phyloP scores from a whole-genome alignment of 2,113 vertebrate genomes.

The Notothenia rossii region DNA sequence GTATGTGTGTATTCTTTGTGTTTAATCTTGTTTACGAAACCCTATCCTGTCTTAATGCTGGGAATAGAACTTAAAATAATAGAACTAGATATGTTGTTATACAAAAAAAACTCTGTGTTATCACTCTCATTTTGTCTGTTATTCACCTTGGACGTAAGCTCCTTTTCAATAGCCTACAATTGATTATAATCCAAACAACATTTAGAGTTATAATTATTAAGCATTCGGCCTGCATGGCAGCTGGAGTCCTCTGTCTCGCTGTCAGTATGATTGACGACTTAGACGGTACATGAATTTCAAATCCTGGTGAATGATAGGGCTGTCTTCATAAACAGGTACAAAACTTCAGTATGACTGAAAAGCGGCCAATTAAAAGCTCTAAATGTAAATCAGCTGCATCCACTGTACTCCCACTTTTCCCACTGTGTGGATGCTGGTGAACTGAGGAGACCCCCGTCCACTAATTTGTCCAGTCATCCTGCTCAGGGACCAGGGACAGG shows the following conservation, averaged over 20 bases:
- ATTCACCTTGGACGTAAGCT: not conserved
- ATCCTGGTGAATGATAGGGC: constrained; percentile 62
- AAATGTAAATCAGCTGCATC: constrained; percentile 77
- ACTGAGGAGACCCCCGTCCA: constrained; percentile 42
- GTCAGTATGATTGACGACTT: constrained; percentile 80
- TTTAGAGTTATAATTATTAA: constrained; percentile 51
- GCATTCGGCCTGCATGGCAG: constrained; percentile 52
- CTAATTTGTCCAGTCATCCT: constrained; percentile 43
- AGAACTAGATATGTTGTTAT: not conserved
- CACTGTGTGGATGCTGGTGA: constrained; percentile 39
- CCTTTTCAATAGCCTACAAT: constrained; percentile 27
- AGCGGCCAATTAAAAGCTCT: constrained; percentile 80
- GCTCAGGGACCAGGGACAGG: constrained; percentile 57
- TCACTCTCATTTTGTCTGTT: constrained; percentile 7
- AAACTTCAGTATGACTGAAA: constrained; percentile 66
- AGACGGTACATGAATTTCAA: constrained; percentile 80
- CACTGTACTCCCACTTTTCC: constrained; percentile 50
- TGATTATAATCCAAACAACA: constrained; percentile 69
- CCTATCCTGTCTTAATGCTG: not conserved
- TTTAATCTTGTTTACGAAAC: constrained; percentile 10
- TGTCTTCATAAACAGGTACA: constrained; percentile 76
- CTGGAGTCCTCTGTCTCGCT: constrained; percentile 59
- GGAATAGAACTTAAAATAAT: not conserved
- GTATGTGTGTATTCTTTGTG: not conserved
- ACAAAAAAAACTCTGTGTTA: constrained; percentile 5